A percentile compares a stretch with the other conserved stretches of the same genome.
phyloP scores from a whole-genome alignment of 2,797 vertebrate species.

The Lacerta bilineata region DNA sequence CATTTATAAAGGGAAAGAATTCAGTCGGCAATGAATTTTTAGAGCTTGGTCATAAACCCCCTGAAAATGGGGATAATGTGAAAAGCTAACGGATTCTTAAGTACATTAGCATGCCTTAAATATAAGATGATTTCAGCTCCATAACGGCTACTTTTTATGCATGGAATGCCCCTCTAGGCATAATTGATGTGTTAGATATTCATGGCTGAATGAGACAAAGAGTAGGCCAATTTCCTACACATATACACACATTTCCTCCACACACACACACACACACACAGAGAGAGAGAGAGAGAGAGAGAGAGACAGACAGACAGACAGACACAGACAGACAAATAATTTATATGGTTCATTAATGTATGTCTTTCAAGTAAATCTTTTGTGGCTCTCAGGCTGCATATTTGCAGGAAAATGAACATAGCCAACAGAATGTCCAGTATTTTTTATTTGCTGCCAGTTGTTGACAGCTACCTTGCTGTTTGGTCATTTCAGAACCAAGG shows the following conservation, averaged over 20 bases:
- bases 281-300: neutral
- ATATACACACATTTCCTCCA: slow-evolving; percentile 58
- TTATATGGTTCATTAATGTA: slow-evolving; percentile 64
- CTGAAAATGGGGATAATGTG: slow-evolving; percentile 28
- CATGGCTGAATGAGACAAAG: slow-evolving; percentile 78
- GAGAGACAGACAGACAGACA: neutral
- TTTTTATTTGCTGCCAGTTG: slow-evolving; percentile 62
- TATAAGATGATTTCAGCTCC: slow-evolving; percentile 76
- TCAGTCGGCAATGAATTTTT: slow-evolving; percentile 37
- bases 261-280: slow-evolving; percentile 63
- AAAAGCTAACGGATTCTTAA: slow-evolving; percentile 47
- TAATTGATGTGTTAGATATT: slow-evolving; percentile 88
- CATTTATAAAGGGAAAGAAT: slow-evolving; percentile 22
- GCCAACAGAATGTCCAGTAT: slow-evolving; percentile 45
- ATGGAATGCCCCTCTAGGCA: slow-evolving; percentile 84
- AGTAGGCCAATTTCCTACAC: slow-evolving; percentile 76
- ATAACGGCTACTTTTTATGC: slow-evolving; percentile 84
- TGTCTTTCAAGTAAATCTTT: slow-evolving; percentile 46
- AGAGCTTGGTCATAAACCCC: slow-evolving; percentile 37
- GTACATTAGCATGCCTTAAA: slow-evolving; percentile 49
- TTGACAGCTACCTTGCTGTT: slow-evolving; percentile 47
- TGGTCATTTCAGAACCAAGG: slow-evolving; percentile 46
- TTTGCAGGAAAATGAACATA: slow-evolving; percentile 53
- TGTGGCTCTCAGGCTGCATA: neutral
- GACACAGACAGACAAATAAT: slow-evolving; percentile 68